Evolutionary conservation across 2,888 invertebrate species (phyloP), one percentile per base, ranked within the genome.

Genomic region (Aphodius sticticus): DNA sequence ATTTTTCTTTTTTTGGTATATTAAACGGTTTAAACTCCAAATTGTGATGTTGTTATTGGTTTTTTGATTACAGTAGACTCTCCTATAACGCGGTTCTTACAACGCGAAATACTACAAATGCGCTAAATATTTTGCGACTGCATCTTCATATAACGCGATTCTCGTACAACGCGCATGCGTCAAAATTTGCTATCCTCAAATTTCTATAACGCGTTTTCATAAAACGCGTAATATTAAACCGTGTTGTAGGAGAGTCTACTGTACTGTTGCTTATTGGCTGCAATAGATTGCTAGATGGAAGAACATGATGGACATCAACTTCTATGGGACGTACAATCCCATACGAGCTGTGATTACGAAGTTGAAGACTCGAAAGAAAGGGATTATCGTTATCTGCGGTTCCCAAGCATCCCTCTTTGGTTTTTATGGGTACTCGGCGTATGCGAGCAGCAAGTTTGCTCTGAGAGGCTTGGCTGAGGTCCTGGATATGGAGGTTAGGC

Each of bases 361-460:
- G 83, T 97, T 99, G 96, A 97, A 97, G 86, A 87, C 90, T 78
- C 90, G 93, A 78, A 90, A 93, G 87, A 93, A 95, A 85, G 98
- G 98, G 16, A 92, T 94, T 78, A 94, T 99, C 85, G 95, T 97
- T 0, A 92, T 99, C 85, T 94, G 97, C 3, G 95, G 96, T 0
- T 98, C 98, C 4, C 95, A 96, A 89, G 98, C 97, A 75, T 97
- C 96, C 5, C 90, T 98, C 77, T 86, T 94, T 85, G 96, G 96
- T 89, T 92, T 99, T 85, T 99, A 95, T 90, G 99, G 99, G 0
- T 96, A 95, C 88, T 94, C 96, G 75, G 96, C 96, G 0, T 99
- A 99, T 88, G 94, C 96, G 79, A 94, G 95, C 70, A 94, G 96
- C 6, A 99, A 99, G 91, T 99, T 97, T 92, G 99, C 98, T 0